Percentiles rank a stretch among this genome's conserved stretches.
Conservation (phyloP, 2,113 vertebrate species). For the Seriola quinqueradiata region DNA sequence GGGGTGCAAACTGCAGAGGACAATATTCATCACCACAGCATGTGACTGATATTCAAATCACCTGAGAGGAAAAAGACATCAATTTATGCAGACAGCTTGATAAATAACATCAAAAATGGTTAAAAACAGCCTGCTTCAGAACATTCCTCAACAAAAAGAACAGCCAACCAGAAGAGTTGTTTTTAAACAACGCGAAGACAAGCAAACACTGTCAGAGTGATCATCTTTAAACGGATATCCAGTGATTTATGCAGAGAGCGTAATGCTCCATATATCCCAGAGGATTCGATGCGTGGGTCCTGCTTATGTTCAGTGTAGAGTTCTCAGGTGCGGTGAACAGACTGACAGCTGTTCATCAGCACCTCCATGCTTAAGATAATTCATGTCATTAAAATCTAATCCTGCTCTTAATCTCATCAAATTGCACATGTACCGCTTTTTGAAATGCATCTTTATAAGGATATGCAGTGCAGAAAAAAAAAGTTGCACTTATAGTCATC, state of each 20-base stretch:
- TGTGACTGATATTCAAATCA: slow-evolving; percentile 59
- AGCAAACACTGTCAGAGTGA: slow-evolving; percentile 31
- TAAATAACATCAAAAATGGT: slow-evolving; percentile 54
- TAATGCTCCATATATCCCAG: slow-evolving; percentile 29
- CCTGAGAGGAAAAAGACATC: slow-evolving; percentile 47
- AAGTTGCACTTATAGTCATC: not conserved
- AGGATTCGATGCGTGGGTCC: slow-evolving; percentile 10
- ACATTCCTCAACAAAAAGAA: slow-evolving; percentile 44
- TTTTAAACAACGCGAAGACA: slow-evolving; percentile 26
- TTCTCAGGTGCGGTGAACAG: slow-evolving; percentile 46
- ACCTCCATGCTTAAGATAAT: slow-evolving; percentile 37
- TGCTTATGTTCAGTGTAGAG: slow-evolving; percentile 10
- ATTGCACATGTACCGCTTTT: slow-evolving; percentile 32
- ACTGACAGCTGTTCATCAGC: slow-evolving; percentile 67
- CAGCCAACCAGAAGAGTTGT: slow-evolving; percentile 6
- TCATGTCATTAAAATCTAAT: slow-evolving; percentile 62
- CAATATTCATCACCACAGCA: slow-evolving; percentile 60
- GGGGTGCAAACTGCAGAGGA: slow-evolving; percentile 50
- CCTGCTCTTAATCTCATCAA: slow-evolving; percentile 44
- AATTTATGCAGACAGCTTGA: slow-evolving; percentile 53
- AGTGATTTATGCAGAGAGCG: slow-evolving; percentile 36
- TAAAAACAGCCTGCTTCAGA: slow-evolving; percentile 51
- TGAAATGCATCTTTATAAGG: not conserved
- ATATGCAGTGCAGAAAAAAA: not conserved
- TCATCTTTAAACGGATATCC: slow-evolving; percentile 40